Evolutionary conservation across 2,113 vertebrate species (phyloP).

Genomic region (Climacteris rufus): DNA sequence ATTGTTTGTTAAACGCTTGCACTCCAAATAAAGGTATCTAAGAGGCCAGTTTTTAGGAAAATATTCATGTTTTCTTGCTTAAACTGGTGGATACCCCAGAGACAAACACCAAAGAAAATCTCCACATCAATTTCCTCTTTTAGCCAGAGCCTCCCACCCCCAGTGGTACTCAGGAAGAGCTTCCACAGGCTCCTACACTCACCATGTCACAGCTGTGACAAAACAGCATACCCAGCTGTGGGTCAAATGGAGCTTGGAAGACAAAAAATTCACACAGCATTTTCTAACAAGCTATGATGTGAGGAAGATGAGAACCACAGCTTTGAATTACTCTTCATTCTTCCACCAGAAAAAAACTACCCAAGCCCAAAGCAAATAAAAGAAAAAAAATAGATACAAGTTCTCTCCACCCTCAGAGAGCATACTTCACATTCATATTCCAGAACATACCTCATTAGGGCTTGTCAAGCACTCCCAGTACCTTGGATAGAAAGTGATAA

Average conservation of each 20-base stretch:
- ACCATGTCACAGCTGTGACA: neutral
- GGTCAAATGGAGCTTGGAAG: neutral
- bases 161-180: neutral
- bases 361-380: neutral
- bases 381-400: neutral
- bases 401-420: neutral
- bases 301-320: neutral
- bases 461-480: neutral
- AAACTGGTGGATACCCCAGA: neutral
- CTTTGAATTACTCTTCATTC: neutral
- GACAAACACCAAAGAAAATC: neutral
- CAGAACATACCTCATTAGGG: neutral
- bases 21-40: neutral
- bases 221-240: neutral
- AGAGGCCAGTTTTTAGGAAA: neutral
- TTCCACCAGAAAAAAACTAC: neutral
- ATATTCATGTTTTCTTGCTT: neutral
- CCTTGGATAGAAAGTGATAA: neutral
- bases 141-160: neutral
- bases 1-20: conserved; percentile 24
- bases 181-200: neutral
- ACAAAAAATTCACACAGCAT: neutral
- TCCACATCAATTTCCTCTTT: neutral
- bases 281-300: neutral
- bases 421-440: neutral